These are phyloP conservation scores for Oncopeltus fasciatus DNA, from an alignment of 1,140 invertebrate species.

Conservation along the genomic window DNA sequence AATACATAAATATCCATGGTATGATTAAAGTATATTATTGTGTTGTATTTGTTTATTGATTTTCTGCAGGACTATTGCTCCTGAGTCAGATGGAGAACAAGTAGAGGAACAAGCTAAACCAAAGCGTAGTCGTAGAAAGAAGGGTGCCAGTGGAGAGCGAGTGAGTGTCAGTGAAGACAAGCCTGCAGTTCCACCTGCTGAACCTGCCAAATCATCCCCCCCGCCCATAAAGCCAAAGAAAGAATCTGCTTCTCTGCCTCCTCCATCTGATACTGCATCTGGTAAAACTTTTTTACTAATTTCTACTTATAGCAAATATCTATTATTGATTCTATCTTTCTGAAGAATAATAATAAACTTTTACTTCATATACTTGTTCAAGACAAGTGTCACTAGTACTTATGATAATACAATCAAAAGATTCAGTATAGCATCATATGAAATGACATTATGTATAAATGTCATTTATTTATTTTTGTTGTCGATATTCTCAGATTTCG, in stretches of 20 bases:
- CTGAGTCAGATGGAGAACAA: background rate
- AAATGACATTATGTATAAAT: too few species aligned
- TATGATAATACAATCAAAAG: too few species aligned
- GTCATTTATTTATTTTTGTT: too few species aligned
- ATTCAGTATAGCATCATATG: too few species aligned
- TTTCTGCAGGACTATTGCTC: background rate
- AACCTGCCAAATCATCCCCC: background rate
- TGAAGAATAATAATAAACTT: conserved; percentile 1
- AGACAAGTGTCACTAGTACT: too few species aligned
- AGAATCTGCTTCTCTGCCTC: background rate
- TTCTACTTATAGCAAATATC: background rate
- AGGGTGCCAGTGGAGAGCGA: background rate
- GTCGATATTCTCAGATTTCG: too few species aligned
- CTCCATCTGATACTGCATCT: background rate
- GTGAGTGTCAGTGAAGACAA: background rate
- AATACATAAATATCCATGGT: too few species aligned
- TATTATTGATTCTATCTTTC: background rate
- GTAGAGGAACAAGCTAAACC: background rate
- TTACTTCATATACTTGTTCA: too few species aligned
- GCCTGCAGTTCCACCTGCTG: background rate
- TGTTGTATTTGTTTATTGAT: too few species aligned
- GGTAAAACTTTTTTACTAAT: too few species aligned
- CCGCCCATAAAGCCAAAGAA: background rate
- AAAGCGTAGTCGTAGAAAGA: background rate
- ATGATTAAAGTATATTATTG: too few species aligned